Percentiles rank a stretch among this genome's conserved stretches.
These are phyloP conservation scores for Lasioglossum malachurum DNA, from an alignment of 2,888 invertebrate species.

Conservation along the genomic window DNA sequence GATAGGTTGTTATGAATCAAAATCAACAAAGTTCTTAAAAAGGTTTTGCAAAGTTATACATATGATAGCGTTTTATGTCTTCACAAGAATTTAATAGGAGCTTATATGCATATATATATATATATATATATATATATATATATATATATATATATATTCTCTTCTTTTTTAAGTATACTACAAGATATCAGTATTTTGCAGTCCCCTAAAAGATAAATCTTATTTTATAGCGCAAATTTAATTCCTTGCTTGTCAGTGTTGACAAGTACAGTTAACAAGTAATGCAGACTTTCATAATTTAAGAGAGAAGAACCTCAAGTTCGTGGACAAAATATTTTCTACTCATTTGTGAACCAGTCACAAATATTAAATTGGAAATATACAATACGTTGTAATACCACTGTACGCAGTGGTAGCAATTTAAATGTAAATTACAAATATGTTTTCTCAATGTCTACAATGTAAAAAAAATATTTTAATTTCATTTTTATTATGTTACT, in stretches of 20 bases:
- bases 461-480: conserved; percentile 57
- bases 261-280: conserved; percentile 61
- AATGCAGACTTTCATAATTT: conserved; percentile 67
- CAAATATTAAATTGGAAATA: conserved; percentile 53
- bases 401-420: conserved; percentile 30
- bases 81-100: conserved; percentile 78
- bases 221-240: conserved; percentile 59
- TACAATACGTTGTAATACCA: too few species aligned
- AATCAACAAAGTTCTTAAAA: conserved; percentile 58
- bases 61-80: conserved; percentile 78
- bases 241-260: conserved; percentile 54
- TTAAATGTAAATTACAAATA: conserved; percentile 49
- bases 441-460: conserved; percentile 40
- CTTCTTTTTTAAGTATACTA: conserved; percentile 70
- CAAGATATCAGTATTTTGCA: conserved; percentile 72
- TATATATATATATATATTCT: neutral
- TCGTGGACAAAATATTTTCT: conserved; percentile 53
- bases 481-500: conserved; percentile 36
- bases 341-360: conserved; percentile 67
- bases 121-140: conserved; percentile 27
- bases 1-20: conserved; percentile 56
- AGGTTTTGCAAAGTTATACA: conserved; percentile 67
- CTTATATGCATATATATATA: conserved; percentile 42
- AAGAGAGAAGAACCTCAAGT: conserved; percentile 60
- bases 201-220: conserved; percentile 62